Conservation (phyloP, 2,113 vertebrate species). For the Oceanites oceanicus region DNA sequence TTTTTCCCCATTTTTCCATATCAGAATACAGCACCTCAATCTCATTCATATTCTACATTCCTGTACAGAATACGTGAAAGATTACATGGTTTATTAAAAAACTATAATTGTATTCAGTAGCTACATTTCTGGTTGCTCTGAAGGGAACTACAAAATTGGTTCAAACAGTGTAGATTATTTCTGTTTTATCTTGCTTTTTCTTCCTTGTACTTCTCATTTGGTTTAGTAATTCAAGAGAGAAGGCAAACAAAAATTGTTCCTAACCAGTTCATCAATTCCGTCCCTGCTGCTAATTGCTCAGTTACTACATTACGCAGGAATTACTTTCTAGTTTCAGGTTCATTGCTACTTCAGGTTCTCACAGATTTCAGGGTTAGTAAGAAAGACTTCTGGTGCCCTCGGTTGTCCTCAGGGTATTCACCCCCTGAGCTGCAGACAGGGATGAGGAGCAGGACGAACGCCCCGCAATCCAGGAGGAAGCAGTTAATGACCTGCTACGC, state of each 20-base stretch:
- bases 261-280: constrained; percentile 26
- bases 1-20: not conserved
- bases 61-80: not conserved
- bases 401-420: no score
- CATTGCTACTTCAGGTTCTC: not conserved
- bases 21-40: not conserved
- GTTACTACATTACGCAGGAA: not conserved
- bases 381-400: not conserved
- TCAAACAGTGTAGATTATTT: not conserved
- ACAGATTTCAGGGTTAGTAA: not conserved
- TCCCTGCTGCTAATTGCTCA: not conserved
- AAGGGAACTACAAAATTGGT: not conserved
- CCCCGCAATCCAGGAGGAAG: no score
- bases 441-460: no score
- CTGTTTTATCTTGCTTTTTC: not conserved
- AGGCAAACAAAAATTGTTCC: not conserved
- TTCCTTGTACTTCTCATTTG: not conserved
- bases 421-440: no score
- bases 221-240: not conserved
- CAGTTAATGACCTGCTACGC: no score
- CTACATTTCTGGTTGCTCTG: not conserved
- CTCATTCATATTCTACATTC: not conserved
- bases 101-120: not conserved
- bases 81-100: not conserved
- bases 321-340: not conserved